Conservation (phyloP, 2,113 vertebrate species). For the Lycocorax pyrrhopterus region DNA sequence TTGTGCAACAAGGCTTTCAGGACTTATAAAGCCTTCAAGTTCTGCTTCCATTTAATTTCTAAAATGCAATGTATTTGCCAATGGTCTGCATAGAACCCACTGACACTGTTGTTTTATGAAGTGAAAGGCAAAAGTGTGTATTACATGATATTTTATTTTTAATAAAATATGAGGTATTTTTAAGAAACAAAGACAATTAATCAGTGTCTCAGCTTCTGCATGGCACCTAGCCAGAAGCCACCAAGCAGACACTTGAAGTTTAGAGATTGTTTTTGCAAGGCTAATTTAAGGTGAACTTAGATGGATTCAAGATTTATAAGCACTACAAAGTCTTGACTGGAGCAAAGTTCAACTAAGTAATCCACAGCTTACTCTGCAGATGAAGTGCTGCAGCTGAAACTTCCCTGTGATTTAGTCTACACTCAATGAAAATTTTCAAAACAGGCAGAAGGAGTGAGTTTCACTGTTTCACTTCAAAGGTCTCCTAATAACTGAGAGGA, state of each 20-base stretch:
- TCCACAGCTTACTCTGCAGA: slow-evolving; percentile 59
- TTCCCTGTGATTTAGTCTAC: slow-evolving; percentile 64
- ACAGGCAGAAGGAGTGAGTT: slow-evolving; percentile 75
- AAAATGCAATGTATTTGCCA: slow-evolving; percentile 72
- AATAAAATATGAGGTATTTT: slow-evolving; percentile 11
- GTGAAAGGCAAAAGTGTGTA: slow-evolving; percentile 68
- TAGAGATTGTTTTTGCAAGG: slow-evolving; percentile 68
- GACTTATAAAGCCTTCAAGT: not conserved
- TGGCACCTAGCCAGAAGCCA: slow-evolving; percentile 80
- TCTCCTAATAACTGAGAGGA: slow-evolving; percentile 84
- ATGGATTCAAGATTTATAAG: slow-evolving; percentile 81
- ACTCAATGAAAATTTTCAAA: slow-evolving; percentile 79
- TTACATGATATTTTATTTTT: slow-evolving; percentile 49
- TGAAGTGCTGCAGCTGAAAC: slow-evolving; percentile 55
- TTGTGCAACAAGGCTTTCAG: slow-evolving; percentile 40
- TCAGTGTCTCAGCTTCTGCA: slow-evolving; percentile 64
- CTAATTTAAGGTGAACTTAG: slow-evolving; percentile 77
- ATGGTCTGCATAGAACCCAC: slow-evolving; percentile 65
- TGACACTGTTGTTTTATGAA: slow-evolving; percentile 70
- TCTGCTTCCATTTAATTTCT: slow-evolving; percentile 45
- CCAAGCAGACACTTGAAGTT: slow-evolving; percentile 71
- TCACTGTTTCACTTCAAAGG: slow-evolving; percentile 88
- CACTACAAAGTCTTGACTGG: slow-evolving; percentile 73
- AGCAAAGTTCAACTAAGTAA: slow-evolving; percentile 80
- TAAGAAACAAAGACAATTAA: slow-evolving; percentile 76